A percentile compares a stretch with the other conserved stretches of the same genome.
These are phyloP conservation scores for Smittia sp. DNA, from an alignment of 2,888 invertebrate genomes.

Conservation along the genomic window DNA sequence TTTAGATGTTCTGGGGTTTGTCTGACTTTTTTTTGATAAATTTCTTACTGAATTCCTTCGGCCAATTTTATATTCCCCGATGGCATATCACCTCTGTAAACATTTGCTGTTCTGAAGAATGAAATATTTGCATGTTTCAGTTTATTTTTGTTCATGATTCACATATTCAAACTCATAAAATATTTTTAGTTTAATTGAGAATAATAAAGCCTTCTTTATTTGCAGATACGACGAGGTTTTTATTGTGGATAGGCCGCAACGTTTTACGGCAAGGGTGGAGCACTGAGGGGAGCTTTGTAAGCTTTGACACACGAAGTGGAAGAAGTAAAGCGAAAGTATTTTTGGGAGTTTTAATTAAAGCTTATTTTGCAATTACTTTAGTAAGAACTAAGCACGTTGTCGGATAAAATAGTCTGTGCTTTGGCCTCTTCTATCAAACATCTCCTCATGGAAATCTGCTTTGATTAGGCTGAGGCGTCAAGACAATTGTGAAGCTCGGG, in stretches of 20 bases:
- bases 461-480: too few species aligned
- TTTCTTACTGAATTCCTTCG: constrained; percentile 38
- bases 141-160: constrained; percentile 27
- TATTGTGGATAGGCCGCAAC: not conserved
- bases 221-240: not conserved
- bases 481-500: too few species aligned
- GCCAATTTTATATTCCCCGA: constrained; percentile 40
- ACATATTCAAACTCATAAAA: not conserved
- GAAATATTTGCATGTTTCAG: constrained; percentile 42
- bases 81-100: constrained; percentile 52
- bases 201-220: not conserved
- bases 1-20: constrained; percentile 1
- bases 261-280: not conserved
- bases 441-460: too few species aligned
- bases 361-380: too few species aligned
- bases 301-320: not conserved
- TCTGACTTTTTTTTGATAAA: not conserved
- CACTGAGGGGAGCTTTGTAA: not conserved
- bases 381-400: too few species aligned
- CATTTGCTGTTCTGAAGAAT: constrained; percentile 48
- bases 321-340: too few species aligned
- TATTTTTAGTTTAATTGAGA: not conserved
- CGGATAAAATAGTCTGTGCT: too few species aligned
- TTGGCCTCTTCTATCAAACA: too few species aligned
- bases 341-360: too few species aligned